Evolutionary conservation across 1,140 invertebrate genomes (phyloP), one percentile per base, ranked within the genome.

Genomic region (Tetramorium alpestre): DNA sequence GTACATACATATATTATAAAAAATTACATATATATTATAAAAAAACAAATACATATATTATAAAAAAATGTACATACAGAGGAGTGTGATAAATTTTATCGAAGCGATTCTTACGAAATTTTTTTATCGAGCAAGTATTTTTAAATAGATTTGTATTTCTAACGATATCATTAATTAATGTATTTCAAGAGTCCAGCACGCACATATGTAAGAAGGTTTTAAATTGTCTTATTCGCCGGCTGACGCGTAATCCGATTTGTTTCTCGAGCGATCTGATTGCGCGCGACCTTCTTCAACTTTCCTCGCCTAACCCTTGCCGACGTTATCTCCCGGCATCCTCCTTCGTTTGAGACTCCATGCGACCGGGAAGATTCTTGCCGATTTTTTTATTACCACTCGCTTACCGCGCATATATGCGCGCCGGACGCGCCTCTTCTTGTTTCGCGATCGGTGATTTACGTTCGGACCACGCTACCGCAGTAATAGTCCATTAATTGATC

Each of bases 391-490:
- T 64, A 58, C 62, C 56, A 16, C 60, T 65, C 78, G 28, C 49
- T 72, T 54, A 51, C 41, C 64, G 44, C 18, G 28, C 47, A 44
- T 38, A 69, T 56, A 69, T 88, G 28, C 65, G 58, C 41, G 38
- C 64, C 72, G 75, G 44, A 33, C 58, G 38, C 82, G 51, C 38
- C 28, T 80, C 86, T 89, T 64, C 58, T 78, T 73, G 47, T 85
- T 89, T 75, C 65, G 41, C 73, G 91, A 90, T 70, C 89, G 88
- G 87, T 92, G 92, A 92, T 92, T 94, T 92, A 93, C 88, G 89
- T 88, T 77, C 86, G 81, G 70, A 87, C 91, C 91, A 87, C 80
- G 88, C 89, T 88, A 90, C 82, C 75, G 51, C 77, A 49, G 51
- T 77, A 86, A 88, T 86, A 86, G 67, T 47, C 76, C 73, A 69